Base-by-base conservation (phyloP, 1,140 invertebrate genomes). In the Rhopalosiphum padi region DNA sequence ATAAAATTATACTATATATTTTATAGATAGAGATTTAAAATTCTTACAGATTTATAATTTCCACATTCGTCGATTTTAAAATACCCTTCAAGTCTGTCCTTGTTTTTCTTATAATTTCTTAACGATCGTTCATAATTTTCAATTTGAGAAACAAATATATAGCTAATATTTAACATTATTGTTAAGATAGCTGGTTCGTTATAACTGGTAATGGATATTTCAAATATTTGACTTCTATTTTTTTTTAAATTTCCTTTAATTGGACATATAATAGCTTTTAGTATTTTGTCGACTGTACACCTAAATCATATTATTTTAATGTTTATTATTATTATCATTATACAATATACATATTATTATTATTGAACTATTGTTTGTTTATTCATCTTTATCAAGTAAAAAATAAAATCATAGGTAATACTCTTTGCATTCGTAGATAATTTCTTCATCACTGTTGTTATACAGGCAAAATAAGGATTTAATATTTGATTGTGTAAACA, bases 21-120 rank as follows among this genome's bases (percentile, higher is more conserved):
- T 60, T 60, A 30, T 30, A 60, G 25, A 87, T 21, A 5, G 30
- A 35, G 1, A 48, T 87, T 87, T 48, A 30, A 30, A n/a, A 87
- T 87, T n/a, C 0, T 87, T 93, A 93, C 91, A 86, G 91, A 41
- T 53, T 85, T 93, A 53, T 93, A 93, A 93, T 51, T 93, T 1
- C 77, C 91, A 21, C 15, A 30, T 93, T 93, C 82, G 11, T 83
- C 55, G 2, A 93, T 93, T 37, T 43, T n/a, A 55, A 93, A 93
- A 11, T 86, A 35, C 5, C 82, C 91, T 21, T 93, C 23, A n/a
- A 93, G 46, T 85, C 85, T 93, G 0, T 93, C 15, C 41, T 93
- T 53, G 11, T 86, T 43, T 23, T n/a, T 51, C 4, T 85, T 30
- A 55, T 93, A 93, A 22, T 82, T 55, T 41, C 7, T 85, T 43